Base-by-base conservation (phyloP, 2,797 vertebrate genomes). In the Enteromius unitaeniatus region DNA sequence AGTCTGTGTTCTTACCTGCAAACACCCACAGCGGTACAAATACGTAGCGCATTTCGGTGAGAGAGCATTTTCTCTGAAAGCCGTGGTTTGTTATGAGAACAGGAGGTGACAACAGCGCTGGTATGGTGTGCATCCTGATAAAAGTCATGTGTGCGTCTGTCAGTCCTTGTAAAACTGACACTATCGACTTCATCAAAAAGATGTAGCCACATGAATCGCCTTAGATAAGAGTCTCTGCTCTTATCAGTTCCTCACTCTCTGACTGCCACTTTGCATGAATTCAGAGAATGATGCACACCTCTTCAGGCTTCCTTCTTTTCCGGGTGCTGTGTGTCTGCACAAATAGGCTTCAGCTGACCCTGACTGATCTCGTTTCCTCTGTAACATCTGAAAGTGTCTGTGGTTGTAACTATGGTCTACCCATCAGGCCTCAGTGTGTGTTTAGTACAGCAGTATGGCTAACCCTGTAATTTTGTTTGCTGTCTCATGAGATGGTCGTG, bases 81-180 rank as follows among this genome's bases (percentile, higher is more conserved):
- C 75, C 26, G 17, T 67, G 74, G 75, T 88, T 88, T 88, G 85
- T 86, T 86, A 82, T 87, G 88, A 85, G 82, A 87, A 86, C 86
- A 79, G 77, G 86, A 86, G 55, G 76, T 68, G 68, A 82, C 73
- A 81, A 83, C 73, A 86, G 74, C 79, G 77, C 64, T 19, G 62
- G 68, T 87, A 82, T 82, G n/a, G 49, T 83, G 83, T 64, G 64
- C 70, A 74, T 87, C 75, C 75, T 77, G 81, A 83, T 86, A 68
- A 68, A 60, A 78, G 19, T 62, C 37, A 4, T 77, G 75, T 79
- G 81, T 58, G 21, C 82, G 74, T 84, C 65, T 83, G 77, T 77
- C 67, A 60, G 78, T 79, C 42, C 23, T 14, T 28, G 62, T 82
- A 75, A 65, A 51, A 83, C 31, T 79, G 58, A 79, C 58, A 62